Conservation (phyloP, 2,797 vertebrate genomes). For the Falco naumanni region DNA sequence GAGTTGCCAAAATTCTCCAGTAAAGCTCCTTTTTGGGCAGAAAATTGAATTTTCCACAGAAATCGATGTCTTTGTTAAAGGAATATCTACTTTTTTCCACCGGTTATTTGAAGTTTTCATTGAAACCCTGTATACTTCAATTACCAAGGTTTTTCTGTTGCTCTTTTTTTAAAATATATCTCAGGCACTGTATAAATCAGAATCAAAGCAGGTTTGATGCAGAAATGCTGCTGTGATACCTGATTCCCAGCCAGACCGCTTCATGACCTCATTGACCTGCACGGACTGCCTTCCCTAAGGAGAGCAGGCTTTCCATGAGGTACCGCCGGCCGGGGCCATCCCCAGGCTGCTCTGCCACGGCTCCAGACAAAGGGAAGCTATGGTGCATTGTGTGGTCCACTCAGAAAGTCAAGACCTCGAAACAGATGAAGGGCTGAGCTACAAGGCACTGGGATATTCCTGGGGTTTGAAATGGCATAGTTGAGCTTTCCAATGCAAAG, state of each 20-base stretch:
- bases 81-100: not conserved
- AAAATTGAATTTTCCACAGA: constrained; percentile 22
- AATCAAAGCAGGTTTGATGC: constrained; percentile 33
- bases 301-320: not conserved
- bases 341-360: not conserved
- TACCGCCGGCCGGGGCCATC: fast-evolving
- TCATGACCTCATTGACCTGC: not conserved
- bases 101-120: not conserved
- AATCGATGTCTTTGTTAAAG: not conserved
- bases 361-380: not conserved
- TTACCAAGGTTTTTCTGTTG: not conserved
- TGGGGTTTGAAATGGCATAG: not conserved
- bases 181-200: not conserved
- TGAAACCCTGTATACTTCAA: not conserved
- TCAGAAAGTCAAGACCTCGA: not conserved
- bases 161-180: not conserved
- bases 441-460: not conserved
- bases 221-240: constrained; percentile 11
- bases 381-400: not conserved
- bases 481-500: not conserved
- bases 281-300: not conserved
- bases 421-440: not conserved
- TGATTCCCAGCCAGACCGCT: not conserved
- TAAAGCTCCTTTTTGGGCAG: not conserved
- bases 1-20: constrained; percentile 41